Evolutionary conservation across 2,797 vertebrate genomes (phyloP).

Genomic region (Amblyopsis hoosieri): DNA sequence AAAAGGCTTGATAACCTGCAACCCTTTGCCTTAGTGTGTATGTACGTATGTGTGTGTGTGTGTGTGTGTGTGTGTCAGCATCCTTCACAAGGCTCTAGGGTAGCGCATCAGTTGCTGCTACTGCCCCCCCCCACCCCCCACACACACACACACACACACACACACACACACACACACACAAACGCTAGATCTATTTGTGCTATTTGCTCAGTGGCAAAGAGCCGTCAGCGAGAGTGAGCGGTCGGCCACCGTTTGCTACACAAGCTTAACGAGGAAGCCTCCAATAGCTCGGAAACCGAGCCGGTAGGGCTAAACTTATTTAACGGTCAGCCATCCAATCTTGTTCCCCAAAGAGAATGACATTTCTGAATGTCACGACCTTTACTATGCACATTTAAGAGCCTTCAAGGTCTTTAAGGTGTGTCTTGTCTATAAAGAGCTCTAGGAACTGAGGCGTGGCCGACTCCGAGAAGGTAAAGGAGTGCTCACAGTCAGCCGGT

Average conservation of each 20-base stretch:
- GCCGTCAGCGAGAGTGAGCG: constrained; percentile 26
- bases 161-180: constrained; percentile 9
- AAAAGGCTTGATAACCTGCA: background rate
- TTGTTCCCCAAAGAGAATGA: constrained; percentile 71
- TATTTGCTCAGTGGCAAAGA: background rate
- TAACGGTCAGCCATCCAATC: constrained; percentile 61
- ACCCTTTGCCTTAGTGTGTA: constrained; percentile 31
- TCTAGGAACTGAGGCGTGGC: constrained; percentile 38
- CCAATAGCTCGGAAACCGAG: constrained; percentile 54
- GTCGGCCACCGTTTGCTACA: constrained; percentile 22
- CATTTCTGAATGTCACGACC: constrained; percentile 79
- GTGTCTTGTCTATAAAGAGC: constrained; percentile 70
- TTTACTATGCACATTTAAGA: constrained; percentile 72
- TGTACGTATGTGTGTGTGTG: constrained; percentile 17
- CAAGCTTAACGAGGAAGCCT: constrained; percentile 24
- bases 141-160: constrained; percentile 11
- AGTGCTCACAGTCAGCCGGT: constrained; percentile 38
- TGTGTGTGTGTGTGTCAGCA: constrained; percentile 22
- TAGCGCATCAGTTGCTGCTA: too few species aligned
- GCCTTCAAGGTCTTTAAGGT: constrained; percentile 70
- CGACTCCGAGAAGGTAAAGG: constrained; percentile 25
- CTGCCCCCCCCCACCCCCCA: background rate
- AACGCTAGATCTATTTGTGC: too few species aligned
- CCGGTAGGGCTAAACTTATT: constrained; percentile 67
- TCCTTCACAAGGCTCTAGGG: constrained; percentile 13